Base-by-base conservation (phyloP, 2,113 vertebrate genomes). In the Rissa tridactyla region DNA sequence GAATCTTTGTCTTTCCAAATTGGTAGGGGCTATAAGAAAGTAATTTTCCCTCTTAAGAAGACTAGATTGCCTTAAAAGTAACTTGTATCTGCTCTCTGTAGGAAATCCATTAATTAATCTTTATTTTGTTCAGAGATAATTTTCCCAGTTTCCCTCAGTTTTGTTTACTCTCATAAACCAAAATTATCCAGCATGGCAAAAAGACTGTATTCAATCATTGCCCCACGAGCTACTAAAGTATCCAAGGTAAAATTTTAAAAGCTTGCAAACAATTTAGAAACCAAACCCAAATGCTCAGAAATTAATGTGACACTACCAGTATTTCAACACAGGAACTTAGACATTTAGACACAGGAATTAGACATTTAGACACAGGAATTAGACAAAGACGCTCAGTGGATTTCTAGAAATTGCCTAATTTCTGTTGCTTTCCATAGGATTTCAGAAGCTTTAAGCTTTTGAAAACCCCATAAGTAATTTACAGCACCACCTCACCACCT, bases 321-420 rank as follows among this genome's bases (percentile, higher is more conserved):
- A 64, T 83, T 86, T 86, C 4, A 1, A 49, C 36, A 44, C 2
- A 34, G 25, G 19, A 13, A 47, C 2, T 36, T 25, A 27, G 38
- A 61, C 30, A 46, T 44, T 81, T 68, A 75, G n/a, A n/a, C 25
- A 46, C 13, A 15, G 47, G 44, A 54, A 83, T 32, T 14, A 25
- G n/a, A 71, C 36, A 38, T 44, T 81, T 68, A 75, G n/a, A n/a
- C 25, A 46, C 13, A 15, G 47, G 44, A 54, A 83, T 32, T 14
- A 25, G n/a, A 71, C 36, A 38, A 5, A 72, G 21, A 40, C 0
- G 0, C 15, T 44, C 29, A 52, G 18, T 46, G 14, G 15, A 60
- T 65, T 86, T 94, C 91, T 70, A 27, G 12, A 65, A 54, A 79
- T 20, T 78, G 18, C 8, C 29, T 58, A 6, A 46, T 62, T 54